These are phyloP conservation scores for Tiaroga cobitis DNA, from an alignment of 2,797 vertebrate species.

Conservation along the genomic window DNA sequence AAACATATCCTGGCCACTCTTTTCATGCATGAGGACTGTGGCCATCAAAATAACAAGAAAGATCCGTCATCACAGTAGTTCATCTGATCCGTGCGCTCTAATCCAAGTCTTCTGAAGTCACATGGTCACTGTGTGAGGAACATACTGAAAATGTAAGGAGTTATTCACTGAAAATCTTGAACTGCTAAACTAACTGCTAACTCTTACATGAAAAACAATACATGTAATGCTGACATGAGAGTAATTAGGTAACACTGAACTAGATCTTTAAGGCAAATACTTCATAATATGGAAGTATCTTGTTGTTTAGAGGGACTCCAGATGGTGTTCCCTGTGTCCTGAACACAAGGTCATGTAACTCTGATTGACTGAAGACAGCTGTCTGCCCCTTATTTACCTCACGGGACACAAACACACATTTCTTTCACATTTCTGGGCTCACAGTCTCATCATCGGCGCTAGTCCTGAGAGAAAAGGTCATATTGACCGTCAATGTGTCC, in stretches of 20 bases:
- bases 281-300: not conserved
- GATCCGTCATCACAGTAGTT: not conserved
- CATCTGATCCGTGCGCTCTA: not conserved
- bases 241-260: not conserved
- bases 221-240: too few species aligned
- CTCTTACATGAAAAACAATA: not conserved
- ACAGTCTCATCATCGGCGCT: slow-evolving; percentile 1
- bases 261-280: not conserved
- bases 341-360: slow-evolving; percentile 49
- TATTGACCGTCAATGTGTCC: slow-evolving; percentile 35
- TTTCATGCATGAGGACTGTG: not conserved
- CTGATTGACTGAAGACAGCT: slow-evolving; percentile 51
- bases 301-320: slow-evolving; percentile 41
- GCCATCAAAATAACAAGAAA: not conserved
- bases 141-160: not conserved
- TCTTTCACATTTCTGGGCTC: slow-evolving; percentile 26
- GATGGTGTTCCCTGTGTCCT: slow-evolving; percentile 43
- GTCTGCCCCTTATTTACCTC: slow-evolving; percentile 50
- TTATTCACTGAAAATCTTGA: not conserved
- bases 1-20: not conserved
- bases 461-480: slow-evolving; percentile 47
- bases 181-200: not conserved
- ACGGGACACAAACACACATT: slow-evolving; percentile 25
- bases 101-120: not conserved
- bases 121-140: not conserved